A percentile compares a stretch with the other conserved stretches of the same genome.
Conservation (phyloP, 1,140 invertebrate species). For the Eupeodes corollae region DNA sequence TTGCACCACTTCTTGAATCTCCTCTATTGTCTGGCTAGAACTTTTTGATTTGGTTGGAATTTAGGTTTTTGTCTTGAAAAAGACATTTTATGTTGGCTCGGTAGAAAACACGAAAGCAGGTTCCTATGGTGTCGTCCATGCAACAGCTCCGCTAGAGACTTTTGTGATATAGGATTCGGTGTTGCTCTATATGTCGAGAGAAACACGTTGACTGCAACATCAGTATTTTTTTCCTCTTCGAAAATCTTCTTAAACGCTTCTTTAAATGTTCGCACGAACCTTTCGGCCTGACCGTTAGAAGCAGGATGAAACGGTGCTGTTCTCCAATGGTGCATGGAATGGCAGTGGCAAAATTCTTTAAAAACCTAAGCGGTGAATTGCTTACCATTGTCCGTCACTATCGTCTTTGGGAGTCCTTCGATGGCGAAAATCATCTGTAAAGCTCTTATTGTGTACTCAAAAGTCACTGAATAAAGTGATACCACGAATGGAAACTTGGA, state of each 20-base stretch:
- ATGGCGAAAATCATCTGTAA: background rate
- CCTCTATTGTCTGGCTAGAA: background rate
- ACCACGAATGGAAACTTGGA: constrained; percentile 32
- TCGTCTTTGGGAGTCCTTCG: background rate
- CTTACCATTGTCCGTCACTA: constrained; percentile 15
- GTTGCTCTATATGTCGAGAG: constrained; percentile 1
- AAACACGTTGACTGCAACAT: background rate
- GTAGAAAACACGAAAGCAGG: background rate
- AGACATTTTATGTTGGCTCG: background rate
- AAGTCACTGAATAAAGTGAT: background rate
- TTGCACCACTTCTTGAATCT: background rate
- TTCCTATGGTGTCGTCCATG: constrained; percentile 2
- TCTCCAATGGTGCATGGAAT: background rate
- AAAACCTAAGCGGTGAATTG: background rate
- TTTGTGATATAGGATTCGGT: constrained; percentile 1
- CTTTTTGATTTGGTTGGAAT: background rate
- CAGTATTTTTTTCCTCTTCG: background rate
- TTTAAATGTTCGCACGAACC: background rate
- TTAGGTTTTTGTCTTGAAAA: background rate
- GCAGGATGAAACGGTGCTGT: background rate
- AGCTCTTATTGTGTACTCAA: background rate
- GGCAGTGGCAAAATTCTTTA: background rate
- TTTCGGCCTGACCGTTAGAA: background rate
- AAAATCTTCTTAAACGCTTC: background rate
- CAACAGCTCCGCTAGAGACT: constrained; percentile 3